A percentile compares a stretch with the other conserved stretches of the same genome.
These are phyloP conservation scores for Oreohelix idahoensis DNA, from an alignment of 1,140 invertebrate genomes.

Conservation along the genomic window DNA sequence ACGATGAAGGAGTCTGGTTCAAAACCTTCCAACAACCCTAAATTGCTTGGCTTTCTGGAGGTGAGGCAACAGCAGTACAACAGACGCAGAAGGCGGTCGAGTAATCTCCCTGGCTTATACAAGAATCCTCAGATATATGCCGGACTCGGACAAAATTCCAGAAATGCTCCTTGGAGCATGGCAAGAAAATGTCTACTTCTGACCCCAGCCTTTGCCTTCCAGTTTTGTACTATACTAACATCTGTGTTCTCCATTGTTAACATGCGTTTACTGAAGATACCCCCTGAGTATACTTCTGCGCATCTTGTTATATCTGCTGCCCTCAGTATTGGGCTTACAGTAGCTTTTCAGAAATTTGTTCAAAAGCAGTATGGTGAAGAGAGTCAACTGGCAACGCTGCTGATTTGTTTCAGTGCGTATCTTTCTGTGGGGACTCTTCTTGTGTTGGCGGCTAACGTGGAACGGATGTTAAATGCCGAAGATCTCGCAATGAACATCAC, in stretches of 20 bases:
- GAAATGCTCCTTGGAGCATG: neutral
- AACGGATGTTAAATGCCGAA: neutral
- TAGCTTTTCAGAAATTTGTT: neutral
- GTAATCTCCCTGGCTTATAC: neutral
- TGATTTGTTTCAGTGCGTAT: neutral
- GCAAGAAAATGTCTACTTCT: neutral
- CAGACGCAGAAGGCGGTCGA: neutral
- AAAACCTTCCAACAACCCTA: neutral
- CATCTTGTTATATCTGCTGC: neutral
- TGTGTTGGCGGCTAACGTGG: neutral
- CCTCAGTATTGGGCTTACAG: neutral
- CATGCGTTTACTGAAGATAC: neutral
- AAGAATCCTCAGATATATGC: neutral
- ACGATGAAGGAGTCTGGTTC: neutral
- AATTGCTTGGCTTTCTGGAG: neutral
- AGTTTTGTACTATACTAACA: neutral
- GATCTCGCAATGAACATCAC: neutral
- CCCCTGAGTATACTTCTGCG: neutral
- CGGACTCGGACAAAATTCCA: neutral
- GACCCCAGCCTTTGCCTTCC: slow-evolving; percentile 8
- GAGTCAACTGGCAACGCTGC: neutral
- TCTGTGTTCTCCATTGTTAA: neutral
- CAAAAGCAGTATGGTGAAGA: too few relatives aligned
- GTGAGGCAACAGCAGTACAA: neutral
- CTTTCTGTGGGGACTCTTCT: neutral